These are phyloP conservation scores for Eupithecia centaureata DNA, from an alignment of 2,888 invertebrate genomes.

Conservation along the genomic window DNA sequence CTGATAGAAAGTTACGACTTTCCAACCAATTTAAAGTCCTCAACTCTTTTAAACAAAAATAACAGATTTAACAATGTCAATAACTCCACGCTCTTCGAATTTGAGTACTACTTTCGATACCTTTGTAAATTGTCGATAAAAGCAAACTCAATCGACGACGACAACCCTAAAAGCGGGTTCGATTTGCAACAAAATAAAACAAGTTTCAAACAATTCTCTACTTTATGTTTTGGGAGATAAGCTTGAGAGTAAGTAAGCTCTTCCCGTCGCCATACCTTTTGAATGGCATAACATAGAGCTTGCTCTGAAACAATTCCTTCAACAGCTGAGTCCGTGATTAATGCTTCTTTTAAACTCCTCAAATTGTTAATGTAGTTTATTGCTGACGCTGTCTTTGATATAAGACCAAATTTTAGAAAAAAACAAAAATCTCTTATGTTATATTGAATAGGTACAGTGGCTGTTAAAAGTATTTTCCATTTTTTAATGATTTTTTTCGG, in stretches of 20 bases:
- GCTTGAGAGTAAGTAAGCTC: conserved; percentile 5
- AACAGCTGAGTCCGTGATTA: conserved; percentile 74
- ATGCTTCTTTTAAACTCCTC: conserved; percentile 55
- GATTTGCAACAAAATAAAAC: conserved; percentile 28
- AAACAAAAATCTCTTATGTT: too few species aligned
- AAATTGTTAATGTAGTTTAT: conserved; percentile 40
- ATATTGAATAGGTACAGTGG: too few species aligned
- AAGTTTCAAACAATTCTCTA: conserved; percentile 27
- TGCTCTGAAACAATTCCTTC: conserved; percentile 59
- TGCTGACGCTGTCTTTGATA: not conserved
- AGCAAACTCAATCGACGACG: conserved; percentile 10
- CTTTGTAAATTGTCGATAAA: conserved; percentile 8
- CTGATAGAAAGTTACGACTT: not conserved
- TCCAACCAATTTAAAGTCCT: not conserved
- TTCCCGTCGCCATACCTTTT: conserved; percentile 1
- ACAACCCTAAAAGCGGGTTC: conserved; percentile 33
- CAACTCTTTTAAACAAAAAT: not conserved
- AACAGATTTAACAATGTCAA: not conserved
- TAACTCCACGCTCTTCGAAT: not conserved
- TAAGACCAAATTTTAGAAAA: not conserved
- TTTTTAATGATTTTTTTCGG: too few species aligned
- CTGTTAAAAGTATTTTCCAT: too few species aligned
- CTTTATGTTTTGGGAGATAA: conserved; percentile 35
- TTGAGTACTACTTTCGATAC: not conserved
- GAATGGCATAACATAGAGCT: conserved; percentile 47